Evolutionary conservation across 1,140 invertebrate species (phyloP), one percentile per base, ranked within the genome.

Genomic region (Leptonema lineaticorne): DNA sequence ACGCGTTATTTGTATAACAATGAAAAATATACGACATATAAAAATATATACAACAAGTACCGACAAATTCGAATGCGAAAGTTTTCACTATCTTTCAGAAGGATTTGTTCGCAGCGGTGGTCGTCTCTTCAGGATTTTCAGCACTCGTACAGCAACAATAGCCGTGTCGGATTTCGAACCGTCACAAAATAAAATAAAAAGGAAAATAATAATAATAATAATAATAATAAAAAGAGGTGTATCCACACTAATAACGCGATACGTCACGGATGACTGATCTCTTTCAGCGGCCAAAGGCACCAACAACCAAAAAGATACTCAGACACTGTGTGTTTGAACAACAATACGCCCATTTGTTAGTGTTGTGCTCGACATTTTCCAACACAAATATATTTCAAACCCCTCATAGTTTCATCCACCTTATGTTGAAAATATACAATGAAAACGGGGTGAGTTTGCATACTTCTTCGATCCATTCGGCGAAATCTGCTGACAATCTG

Each of bases 261-360:
- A 62, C 59, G 24, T 62, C 59, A 62, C 59, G 30, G 33, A 18
- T 27, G 59, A 62, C 59, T 62, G 59, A 45, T 62, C 59, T 62
- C 59, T 62, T 62, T 62, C 59, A 37, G 29, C 29, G 18, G 7
- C 26, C 6, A 4, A 16, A 5, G 22, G 18, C n/a, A 48, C 46
- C n/a, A 41, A 41, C 37, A 41, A 41, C 37, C 37, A 41, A 2
- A 41, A 9, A 56, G 53, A 9, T 22, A 26, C 20, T 27, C 20
- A 3, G 3, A 20, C 48, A 28, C 57, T 33, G 59, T 33, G n/a
- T n/a, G 30, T 45, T 20, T 45, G 27, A 37, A 45, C 59, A 59
- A 45, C 59, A 45, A 62, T 45, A 62, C 16, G 59, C 24, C 37
- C 26, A 33, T 62, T 62, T 62, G 59, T 45, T 45, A 24, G 14